phyloP scores from a whole-genome alignment of 2,113 vertebrate species.

The Cervus canadensis region DNA sequence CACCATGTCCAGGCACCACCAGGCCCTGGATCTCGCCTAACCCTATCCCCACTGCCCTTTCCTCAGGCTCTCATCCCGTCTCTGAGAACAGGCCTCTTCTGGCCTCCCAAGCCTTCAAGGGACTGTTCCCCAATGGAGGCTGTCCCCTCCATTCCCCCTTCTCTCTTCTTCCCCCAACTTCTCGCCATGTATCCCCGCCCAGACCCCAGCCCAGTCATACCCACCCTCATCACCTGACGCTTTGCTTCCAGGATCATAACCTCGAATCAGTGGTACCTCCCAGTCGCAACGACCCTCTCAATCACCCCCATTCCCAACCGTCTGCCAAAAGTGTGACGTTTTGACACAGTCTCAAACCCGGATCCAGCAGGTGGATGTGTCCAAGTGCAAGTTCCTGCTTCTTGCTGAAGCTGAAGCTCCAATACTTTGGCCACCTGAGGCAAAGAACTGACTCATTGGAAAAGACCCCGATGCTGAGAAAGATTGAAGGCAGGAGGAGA shows the following conservation, averaged over 20 bases:
- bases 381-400: background rate
- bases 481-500: background rate
- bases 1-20: background rate
- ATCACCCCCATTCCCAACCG: background rate
- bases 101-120: background rate
- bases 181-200: fast-evolving
- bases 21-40: background rate
- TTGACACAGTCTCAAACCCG: background rate
- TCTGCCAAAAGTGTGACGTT: background rate
- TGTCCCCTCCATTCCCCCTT: background rate
- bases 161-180: background rate
- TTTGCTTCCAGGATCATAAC: background rate
- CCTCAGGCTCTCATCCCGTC: background rate
- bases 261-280: background rate
- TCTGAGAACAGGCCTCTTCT: background rate
- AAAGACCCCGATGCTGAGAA: background rate
- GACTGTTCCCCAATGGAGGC: background rate
- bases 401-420: background rate
- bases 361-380: background rate
- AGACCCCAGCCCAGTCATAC: background rate
- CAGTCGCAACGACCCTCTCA: background rate
- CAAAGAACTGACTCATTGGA: background rate
- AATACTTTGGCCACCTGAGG: background rate
- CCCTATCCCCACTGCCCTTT: fast-evolving
- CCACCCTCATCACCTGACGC: background rate